Percentiles rank a stretch among this genome's conserved stretches.
phyloP scores from a whole-genome alignment of 2,113 vertebrate species.

The Spilogale gracilis region DNA sequence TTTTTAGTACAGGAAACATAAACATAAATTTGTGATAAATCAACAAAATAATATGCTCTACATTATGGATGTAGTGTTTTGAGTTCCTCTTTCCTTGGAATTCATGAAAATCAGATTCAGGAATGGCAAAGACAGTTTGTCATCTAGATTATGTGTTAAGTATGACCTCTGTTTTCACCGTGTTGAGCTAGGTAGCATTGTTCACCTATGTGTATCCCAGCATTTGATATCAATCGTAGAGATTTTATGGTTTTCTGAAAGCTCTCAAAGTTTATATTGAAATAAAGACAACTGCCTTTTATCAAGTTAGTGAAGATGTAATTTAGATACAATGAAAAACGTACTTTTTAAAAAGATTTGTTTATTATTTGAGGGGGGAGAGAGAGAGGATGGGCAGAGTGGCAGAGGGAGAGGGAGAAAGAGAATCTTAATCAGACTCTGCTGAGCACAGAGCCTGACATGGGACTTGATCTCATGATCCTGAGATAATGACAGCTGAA shows the following conservation, averaged over 20 bases:
- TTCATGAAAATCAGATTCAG: neutral
- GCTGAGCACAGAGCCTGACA: neutral
- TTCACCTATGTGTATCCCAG: neutral
- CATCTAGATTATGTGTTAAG: neutral
- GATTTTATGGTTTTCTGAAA: slow-evolving; percentile 12
- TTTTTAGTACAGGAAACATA: neutral
- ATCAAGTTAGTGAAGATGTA: neutral
- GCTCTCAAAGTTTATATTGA: neutral
- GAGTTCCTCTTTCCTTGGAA: neutral
- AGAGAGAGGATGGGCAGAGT: neutral
- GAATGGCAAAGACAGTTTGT: neutral
- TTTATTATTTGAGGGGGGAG: neutral
- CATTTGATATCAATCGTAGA: neutral
- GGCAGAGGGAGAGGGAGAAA: neutral
- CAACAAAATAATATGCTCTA: neutral
- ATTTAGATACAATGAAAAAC: slow-evolving; percentile 7
- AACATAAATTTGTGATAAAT: neutral
- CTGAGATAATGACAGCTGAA: neutral
- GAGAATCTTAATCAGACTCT: neutral
- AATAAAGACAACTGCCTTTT: neutral
- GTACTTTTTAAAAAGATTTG: neutral
- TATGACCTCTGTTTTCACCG: neutral
- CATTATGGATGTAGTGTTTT: neutral
- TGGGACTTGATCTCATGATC: neutral
- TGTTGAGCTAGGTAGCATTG: neutral